These are phyloP conservation scores for Thripadectes ignobilis DNA, from an alignment of 2,797 vertebrate species.

Conservation along the genomic window DNA sequence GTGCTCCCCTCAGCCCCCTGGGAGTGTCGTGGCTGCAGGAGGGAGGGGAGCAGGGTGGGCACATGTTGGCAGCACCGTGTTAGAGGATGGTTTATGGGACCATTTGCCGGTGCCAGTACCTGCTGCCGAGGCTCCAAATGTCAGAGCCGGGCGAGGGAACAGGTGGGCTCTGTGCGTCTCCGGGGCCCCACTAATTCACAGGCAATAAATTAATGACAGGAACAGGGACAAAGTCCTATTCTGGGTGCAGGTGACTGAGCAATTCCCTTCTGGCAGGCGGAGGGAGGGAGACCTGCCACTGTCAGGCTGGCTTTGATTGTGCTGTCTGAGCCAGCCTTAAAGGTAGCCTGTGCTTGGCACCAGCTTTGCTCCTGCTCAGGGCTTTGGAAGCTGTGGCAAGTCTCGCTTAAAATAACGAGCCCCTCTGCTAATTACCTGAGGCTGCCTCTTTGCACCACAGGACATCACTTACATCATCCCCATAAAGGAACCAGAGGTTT, in stretches of 20 bases:
- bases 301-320: not conserved
- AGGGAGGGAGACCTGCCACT: not conserved
- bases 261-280: constrained; percentile 3
- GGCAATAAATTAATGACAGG: not conserved
- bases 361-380: not conserved
- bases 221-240: constrained; percentile 3
- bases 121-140: constrained; percentile 62
- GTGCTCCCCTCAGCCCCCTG: not conserved
- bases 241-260: constrained; percentile 20
- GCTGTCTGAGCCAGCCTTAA: not conserved
- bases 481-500: not conserved
- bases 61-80: fast-evolving
- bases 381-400: not conserved
- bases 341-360: fast-evolving
- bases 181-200: constrained; percentile 55
- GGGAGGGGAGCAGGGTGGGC: not conserved
- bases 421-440: not conserved
- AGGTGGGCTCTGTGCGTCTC: constrained; percentile 61
- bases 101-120: not conserved
- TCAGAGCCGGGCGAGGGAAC: constrained; percentile 54
- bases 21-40: not conserved
- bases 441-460: not conserved
- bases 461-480: not conserved
- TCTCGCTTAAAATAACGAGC: not conserved
- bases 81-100: constrained; percentile 38